These are phyloP conservation scores for Sclerodermus sp. DNA, from an alignment of 2,888 invertebrate species.

Conservation along the genomic window DNA sequence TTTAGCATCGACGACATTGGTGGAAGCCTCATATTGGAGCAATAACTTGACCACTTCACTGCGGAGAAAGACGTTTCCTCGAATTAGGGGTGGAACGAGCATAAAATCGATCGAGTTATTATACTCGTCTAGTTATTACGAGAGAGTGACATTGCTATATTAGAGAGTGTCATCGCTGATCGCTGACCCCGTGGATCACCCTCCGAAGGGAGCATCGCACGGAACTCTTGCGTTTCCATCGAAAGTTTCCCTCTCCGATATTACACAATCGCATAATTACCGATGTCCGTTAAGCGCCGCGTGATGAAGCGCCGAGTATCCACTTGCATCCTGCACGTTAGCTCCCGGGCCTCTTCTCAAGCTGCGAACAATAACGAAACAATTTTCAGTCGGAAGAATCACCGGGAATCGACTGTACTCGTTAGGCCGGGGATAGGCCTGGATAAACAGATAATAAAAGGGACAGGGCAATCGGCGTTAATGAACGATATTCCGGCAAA, in stretches of 20 bases:
- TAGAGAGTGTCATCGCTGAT: no score
- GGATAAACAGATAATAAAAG: no score
- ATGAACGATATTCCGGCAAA: no score
- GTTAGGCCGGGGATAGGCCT: background rate
- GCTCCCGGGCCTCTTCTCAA: slow-evolving; percentile 86
- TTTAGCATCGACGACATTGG: slow-evolving; percentile 84
- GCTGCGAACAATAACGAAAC: slow-evolving; percentile 60
- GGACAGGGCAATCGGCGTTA: no score
- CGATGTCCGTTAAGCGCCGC: slow-evolving; percentile 91
- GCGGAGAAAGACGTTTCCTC: slow-evolving; percentile 21
- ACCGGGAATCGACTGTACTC: background rate
- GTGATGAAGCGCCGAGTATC: slow-evolving; percentile 92
- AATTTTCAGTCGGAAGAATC: no score
- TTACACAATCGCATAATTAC: slow-evolving; percentile 58
- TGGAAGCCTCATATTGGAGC: slow-evolving; percentile 83
- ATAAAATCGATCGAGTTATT: background rate
- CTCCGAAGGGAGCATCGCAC: no score
- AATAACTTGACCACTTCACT: slow-evolving; percentile 85
- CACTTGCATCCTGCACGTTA: slow-evolving; percentile 90
- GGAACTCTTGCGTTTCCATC: no score
- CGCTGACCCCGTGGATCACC: no score
- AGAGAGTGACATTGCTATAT: no score
- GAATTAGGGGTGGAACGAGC: slow-evolving; percentile 14
- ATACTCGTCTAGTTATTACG: no score
- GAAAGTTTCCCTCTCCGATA: no score